Conservation (phyloP, 2,888 invertebrate species). For the Lycocerus yunnanus region DNA sequence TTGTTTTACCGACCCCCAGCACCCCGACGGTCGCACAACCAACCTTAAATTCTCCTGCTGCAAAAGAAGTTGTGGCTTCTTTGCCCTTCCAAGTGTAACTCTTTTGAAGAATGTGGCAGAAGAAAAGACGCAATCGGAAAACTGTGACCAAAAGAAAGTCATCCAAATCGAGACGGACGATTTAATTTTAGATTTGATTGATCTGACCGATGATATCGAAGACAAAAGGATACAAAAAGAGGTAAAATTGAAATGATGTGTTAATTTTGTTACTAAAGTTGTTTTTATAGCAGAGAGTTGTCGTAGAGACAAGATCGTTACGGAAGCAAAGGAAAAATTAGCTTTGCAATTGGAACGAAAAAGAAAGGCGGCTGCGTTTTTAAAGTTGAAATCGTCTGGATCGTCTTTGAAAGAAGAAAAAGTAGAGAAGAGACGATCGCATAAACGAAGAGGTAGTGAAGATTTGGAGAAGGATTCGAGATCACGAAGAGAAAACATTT, state of each 20-base stretch:
- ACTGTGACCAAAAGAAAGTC: neutral
- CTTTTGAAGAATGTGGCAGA: neutral
- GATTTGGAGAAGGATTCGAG: constrained; percentile 48
- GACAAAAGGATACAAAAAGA: constrained; percentile 51
- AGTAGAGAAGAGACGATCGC: constrained; percentile 29
- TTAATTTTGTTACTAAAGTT: neutral
- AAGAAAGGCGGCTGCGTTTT: constrained; percentile 80
- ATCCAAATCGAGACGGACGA: constrained; percentile 44
- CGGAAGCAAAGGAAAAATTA: constrained; percentile 62
- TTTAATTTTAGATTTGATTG: constrained; percentile 61
- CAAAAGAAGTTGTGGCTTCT: neutral
- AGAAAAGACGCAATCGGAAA: neutral
- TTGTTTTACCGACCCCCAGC: neutral
- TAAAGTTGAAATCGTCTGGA: constrained; percentile 50
- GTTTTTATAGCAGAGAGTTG: constrained; percentile 59
- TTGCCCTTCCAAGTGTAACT: neutral
- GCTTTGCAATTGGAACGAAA: constrained; percentile 75
- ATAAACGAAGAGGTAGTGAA: constrained; percentile 21
- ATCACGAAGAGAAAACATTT: constrained; percentile 26
- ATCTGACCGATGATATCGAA: constrained; percentile 63
- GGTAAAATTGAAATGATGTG: constrained; percentile 27
- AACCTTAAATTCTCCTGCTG: neutral
- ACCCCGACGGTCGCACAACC: neutral
- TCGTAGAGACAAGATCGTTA: constrained; percentile 62
- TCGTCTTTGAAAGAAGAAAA: constrained; percentile 30